These are phyloP conservation scores for Pomatorhinus ruficollis DNA, from an alignment of 2,113 vertebrate genomes.

Conservation along the genomic window DNA sequence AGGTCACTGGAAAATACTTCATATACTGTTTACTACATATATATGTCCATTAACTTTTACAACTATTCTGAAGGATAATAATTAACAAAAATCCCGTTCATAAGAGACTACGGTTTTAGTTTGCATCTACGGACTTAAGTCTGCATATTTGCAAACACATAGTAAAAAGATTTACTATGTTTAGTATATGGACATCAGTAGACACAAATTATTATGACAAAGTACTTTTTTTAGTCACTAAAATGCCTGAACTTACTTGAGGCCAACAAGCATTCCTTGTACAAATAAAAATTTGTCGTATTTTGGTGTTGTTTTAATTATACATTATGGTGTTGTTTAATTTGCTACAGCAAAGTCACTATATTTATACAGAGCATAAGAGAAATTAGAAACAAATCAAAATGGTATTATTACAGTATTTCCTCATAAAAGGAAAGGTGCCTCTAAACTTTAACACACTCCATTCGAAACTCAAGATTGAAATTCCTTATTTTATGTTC, in stretches of 20 bases:
- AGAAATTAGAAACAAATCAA: not conserved
- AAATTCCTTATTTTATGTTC: not conserved
- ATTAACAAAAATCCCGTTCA: not conserved
- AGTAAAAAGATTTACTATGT: not conserved
- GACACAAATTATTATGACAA: not conserved
- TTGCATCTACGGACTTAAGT: not conserved
- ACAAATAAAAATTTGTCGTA: not conserved
- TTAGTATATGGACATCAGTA: rapidly evolving
- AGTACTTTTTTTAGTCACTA: not conserved
- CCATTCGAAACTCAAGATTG: not conserved
- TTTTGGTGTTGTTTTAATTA: not conserved
- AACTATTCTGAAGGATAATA: not conserved
- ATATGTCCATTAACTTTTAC: not conserved
- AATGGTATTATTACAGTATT: not conserved
- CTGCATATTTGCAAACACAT: not conserved
- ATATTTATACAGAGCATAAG: not conserved
- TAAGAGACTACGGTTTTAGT: not conserved
- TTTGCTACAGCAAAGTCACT: not conserved
- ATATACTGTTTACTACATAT: not conserved
- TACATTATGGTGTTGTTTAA: too few species aligned
- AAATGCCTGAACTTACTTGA: not conserved
- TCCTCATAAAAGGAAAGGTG: not conserved
- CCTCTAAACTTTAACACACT: not conserved
- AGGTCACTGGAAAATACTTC: not conserved
- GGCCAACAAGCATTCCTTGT: not conserved